phyloP scores from a whole-genome alignment of 2,888 invertebrate species.

The Eudemis profundana region DNA sequence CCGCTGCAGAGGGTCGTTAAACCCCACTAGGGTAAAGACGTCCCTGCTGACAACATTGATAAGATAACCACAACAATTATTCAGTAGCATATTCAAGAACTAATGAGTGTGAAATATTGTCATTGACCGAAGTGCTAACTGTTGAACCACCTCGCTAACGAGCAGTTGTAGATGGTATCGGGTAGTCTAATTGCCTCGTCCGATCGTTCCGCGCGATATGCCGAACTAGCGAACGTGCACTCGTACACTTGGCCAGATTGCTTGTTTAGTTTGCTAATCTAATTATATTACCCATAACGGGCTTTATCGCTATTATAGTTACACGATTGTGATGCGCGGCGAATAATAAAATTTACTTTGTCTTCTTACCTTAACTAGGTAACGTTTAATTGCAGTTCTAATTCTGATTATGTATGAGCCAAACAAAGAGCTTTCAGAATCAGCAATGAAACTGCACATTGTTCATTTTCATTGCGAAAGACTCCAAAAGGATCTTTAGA shows the following conservation, averaged over 20 bases:
- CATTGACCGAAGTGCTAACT: constrained; percentile 3
- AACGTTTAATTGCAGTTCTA: no score
- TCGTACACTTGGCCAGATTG: constrained; percentile 7
- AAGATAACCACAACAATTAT: no score
- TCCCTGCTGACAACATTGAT: no score
- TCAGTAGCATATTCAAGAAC: no score
- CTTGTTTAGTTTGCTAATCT: constrained; percentile 24
- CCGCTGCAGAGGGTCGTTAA: no score
- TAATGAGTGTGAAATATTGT: constrained; percentile 2
- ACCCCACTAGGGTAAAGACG: no score
- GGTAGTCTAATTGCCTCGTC: constrained; percentile 23
- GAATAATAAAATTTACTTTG: constrained; percentile 3
- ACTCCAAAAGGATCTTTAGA: no score
- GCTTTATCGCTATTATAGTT: not conserved
- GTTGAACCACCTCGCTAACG: constrained; percentile 16
- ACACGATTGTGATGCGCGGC: not conserved
- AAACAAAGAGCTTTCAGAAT: no score
- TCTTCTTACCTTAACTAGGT: no score
- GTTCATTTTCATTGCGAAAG: no score
- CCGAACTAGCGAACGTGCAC: constrained; percentile 23
- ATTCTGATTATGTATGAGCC: no score
- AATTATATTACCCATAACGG: constrained; percentile 23
- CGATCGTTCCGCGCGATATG: constrained; percentile 36
- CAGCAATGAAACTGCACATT: no score
- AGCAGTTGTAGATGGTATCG: constrained; percentile 14